phyloP scores from a whole-genome alignment of 2,797 vertebrate genomes.

The Hydrolagus colliei region DNA sequence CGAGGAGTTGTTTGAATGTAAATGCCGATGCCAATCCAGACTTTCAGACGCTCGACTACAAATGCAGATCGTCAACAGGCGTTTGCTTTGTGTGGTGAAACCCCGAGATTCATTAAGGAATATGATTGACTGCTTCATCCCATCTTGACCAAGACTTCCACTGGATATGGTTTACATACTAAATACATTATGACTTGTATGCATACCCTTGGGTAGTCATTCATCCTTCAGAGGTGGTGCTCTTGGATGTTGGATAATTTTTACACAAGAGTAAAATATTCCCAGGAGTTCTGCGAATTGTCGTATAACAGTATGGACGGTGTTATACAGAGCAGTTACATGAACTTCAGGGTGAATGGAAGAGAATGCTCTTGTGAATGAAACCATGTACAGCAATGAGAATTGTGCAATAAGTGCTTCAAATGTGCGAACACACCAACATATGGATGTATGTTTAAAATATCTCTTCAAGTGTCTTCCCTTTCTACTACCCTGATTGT shows the following conservation, averaged over 20 bases:
- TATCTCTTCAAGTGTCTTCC: neutral
- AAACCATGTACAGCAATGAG: neutral
- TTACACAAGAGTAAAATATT: neutral
- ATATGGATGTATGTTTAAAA: neutral
- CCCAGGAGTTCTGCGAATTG: neutral
- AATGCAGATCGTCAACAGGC: neutral
- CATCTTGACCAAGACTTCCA: neutral
- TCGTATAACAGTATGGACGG: neutral
- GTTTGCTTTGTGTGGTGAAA: neutral
- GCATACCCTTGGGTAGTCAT: neutral
- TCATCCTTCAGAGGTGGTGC: neutral
- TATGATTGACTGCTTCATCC: neutral
- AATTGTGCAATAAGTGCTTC: neutral
- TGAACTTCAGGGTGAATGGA: neutral
- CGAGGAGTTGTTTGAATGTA: conserved; percentile 57
- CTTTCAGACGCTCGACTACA: neutral
- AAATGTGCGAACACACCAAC: too few relatives aligned
- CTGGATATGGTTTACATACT: neutral
- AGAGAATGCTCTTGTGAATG: neutral
- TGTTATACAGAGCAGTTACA: neutral
- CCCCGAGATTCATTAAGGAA: conserved; percentile 4
- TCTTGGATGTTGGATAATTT: neutral
- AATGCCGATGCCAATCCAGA: too few relatives aligned
- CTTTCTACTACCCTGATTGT: neutral
- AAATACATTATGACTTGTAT: neutral